These are phyloP conservation scores for Chlamydotis undulata DNA, from an alignment of 2,113 vertebrate genomes.

Conservation along the genomic window DNA sequence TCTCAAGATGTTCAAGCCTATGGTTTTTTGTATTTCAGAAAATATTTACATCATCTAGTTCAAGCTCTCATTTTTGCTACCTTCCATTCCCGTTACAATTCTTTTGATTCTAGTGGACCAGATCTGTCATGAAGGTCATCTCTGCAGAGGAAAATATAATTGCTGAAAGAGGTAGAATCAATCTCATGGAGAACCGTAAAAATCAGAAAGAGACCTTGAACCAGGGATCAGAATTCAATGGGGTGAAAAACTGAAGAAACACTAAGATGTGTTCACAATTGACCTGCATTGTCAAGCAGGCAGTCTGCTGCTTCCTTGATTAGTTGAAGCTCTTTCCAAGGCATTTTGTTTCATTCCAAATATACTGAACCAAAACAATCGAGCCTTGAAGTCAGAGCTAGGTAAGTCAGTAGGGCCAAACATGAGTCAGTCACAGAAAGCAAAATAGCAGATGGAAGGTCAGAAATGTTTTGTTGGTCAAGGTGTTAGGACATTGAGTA, in stretches of 20 bases:
- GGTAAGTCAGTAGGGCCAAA: neutral
- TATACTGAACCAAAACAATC: neutral
- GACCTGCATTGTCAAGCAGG: neutral
- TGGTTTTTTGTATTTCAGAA: neutral
- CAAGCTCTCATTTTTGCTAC: neutral
- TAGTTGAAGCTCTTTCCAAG: neutral
- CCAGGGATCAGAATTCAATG: neutral
- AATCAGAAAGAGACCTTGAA: neutral
- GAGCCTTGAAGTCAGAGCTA: neutral
- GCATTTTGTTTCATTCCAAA: neutral
- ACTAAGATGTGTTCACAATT: neutral
- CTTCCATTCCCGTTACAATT: neutral
- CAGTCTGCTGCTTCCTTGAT: neutral
- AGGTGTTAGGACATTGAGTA: neutral
- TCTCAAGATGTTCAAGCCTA: neutral
- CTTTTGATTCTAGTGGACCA: neutral
- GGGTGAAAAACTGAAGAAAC: constrained; percentile 9
- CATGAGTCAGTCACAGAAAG: neutral
- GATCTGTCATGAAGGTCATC: neutral
- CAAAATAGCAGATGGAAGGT: neutral
- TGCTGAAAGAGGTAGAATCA: neutral
- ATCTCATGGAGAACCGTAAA: neutral
- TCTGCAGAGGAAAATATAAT: neutral
- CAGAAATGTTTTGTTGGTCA: neutral
- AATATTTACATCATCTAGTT: neutral